Conservation (phyloP, 2,797 vertebrate species). For the Leuciscus waleckii region DNA sequence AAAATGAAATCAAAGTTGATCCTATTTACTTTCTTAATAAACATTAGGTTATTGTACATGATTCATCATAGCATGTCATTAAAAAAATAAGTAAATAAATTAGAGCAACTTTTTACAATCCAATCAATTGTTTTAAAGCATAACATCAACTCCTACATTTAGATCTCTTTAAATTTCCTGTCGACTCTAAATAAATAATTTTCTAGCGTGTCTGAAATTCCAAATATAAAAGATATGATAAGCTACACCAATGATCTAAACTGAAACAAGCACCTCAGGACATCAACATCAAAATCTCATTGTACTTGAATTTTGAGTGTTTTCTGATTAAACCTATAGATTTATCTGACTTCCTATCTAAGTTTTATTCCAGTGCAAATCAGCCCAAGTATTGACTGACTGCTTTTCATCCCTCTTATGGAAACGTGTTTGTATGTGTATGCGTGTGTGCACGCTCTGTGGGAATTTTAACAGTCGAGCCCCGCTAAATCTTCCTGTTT, state of each 20-base stretch:
- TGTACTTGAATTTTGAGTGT: not conserved
- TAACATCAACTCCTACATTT: too few relatives aligned
- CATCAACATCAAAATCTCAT: conserved; percentile 27
- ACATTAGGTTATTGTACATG: not conserved
- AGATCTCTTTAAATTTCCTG: not conserved
- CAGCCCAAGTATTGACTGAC: conserved; percentile 35
- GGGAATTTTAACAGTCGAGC: conserved; percentile 84
- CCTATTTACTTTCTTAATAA: not conserved
- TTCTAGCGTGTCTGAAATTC: not conserved
- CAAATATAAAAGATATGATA: not conserved
- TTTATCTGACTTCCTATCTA: conserved; percentile 30
- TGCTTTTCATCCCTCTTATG: conserved; percentile 55
- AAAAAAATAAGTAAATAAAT: too few relatives aligned
- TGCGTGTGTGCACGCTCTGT: conserved; percentile 65
- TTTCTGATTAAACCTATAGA: conserved; percentile 23
- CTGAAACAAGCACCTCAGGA: conserved; percentile 11
- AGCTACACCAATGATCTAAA: conserved; percentile 8
- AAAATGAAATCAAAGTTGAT: not conserved
- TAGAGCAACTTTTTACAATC: too few relatives aligned
- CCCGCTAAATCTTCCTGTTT: conserved; percentile 82
- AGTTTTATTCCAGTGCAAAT: conserved; percentile 51
- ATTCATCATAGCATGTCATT: not conserved
- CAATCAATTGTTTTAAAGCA: too few relatives aligned
- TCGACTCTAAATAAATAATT: not conserved
- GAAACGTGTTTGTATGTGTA: conserved; percentile 47